Conservation (phyloP, 2,888 invertebrate genomes). For the Tricholauxania praeusta region DNA sequence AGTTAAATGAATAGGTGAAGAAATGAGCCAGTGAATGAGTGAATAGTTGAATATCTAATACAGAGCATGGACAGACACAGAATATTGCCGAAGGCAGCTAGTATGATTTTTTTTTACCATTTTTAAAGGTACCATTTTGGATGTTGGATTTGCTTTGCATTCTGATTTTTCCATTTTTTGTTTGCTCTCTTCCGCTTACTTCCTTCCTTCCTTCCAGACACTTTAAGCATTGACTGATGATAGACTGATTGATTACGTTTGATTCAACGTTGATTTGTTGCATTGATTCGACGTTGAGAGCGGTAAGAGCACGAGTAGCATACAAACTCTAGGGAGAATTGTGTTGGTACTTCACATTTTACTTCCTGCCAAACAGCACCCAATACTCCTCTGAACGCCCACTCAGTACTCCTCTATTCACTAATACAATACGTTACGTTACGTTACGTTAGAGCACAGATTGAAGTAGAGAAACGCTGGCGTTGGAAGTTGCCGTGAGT, state of each 20-base stretch:
- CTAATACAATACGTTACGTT: background rate
- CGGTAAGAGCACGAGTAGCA: conserved; percentile 11
- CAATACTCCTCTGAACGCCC: background rate
- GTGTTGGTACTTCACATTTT: background rate
- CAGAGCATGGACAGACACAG: background rate
- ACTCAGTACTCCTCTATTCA: background rate
- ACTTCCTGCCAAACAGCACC: background rate
- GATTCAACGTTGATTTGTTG: conserved; percentile 50
- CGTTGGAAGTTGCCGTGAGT: conserved; percentile 36
- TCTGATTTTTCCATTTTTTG: conserved; percentile 23
- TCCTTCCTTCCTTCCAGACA: background rate
- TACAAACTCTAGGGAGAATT: conserved; percentile 6
- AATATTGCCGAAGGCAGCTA: conserved; percentile 34
- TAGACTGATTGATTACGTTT: conserved; percentile 51
- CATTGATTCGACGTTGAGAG: conserved; percentile 39
- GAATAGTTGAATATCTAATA: too few relatives aligned
- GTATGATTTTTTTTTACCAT: conserved; percentile 12
- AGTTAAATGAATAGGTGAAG: too few relatives aligned
- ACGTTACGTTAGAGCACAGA: conserved; percentile 4
- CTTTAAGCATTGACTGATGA: conserved; percentile 40
- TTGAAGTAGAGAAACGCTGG: conserved; percentile 1
- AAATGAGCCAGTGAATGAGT: too few relatives aligned
- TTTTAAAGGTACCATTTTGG: too few relatives aligned
- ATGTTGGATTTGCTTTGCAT: background rate
- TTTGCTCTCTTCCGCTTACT: conserved; percentile 10